phyloP scores from a whole-genome alignment of 2,113 vertebrate genomes.

The Neolamprologus variostigma region DNA sequence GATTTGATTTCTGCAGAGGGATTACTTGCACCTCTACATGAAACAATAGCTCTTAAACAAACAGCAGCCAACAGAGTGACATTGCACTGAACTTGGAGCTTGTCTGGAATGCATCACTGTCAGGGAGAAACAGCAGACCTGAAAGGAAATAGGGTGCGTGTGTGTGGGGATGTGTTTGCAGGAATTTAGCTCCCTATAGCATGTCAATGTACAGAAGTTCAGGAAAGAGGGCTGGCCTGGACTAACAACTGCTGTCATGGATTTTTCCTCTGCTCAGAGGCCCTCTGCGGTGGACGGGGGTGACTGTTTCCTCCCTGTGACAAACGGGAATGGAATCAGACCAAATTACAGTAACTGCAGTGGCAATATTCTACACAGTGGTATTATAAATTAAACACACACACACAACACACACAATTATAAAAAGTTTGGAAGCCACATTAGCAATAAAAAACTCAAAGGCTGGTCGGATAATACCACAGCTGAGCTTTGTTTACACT shows the following conservation, averaged over 20 bases:
- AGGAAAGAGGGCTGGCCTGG: not conserved
- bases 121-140: not conserved
- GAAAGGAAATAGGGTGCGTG: not conserved
- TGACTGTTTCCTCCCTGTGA: not conserved
- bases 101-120: not conserved
- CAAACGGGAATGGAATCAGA: not conserved
- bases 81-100: slow-evolving; percentile 4
- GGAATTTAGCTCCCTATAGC: slow-evolving; percentile 3
- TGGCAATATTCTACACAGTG: not conserved
- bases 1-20: not conserved
- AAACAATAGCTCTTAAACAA: not conserved
- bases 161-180: not conserved
- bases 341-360: not conserved
- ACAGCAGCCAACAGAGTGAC: not conserved
- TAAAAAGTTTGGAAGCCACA: not conserved
- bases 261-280: not conserved
- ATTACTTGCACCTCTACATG: not conserved
- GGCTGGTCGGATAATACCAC: not conserved
- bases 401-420: not conserved
- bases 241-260: slow-evolving; percentile 5
- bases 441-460: not conserved
- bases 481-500: not conserved
- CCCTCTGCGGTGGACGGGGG: not conserved
- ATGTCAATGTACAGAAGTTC: slow-evolving; percentile 2
- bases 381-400: not conserved